Conservation (phyloP, 2,888 invertebrate species). For the Ectemnius continuus region DNA sequence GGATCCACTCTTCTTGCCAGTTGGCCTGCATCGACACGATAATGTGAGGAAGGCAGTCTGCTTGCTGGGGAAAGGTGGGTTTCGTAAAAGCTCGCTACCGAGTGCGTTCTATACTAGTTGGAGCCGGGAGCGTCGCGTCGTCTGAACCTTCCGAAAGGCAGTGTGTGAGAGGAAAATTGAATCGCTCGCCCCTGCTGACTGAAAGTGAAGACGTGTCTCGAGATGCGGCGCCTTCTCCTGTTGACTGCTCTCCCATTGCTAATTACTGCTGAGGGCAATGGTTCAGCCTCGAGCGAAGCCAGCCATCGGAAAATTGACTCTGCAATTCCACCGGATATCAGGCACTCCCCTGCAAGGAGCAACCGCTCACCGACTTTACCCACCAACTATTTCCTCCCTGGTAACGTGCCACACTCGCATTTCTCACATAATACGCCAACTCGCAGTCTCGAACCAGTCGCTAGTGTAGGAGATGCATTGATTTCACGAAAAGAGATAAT, state of each 20-base stretch:
- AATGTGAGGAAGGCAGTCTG: slow-evolving; percentile 29
- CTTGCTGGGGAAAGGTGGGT: not conserved
- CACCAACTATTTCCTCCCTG: slow-evolving; percentile 62
- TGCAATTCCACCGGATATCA: slow-evolving; percentile 36
- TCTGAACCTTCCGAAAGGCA: too few species aligned
- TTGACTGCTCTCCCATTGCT: slow-evolving; percentile 22
- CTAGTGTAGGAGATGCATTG: too few species aligned
- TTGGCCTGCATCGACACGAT: slow-evolving; percentile 35
- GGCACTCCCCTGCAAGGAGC: slow-evolving; percentile 24
- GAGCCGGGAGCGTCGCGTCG: too few species aligned
- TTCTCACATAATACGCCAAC: not conserved
- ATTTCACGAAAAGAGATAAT: too few species aligned
- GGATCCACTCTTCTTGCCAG: slow-evolving; percentile 42
- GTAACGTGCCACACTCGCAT: slow-evolving; percentile 46
- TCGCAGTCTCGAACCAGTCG: too few species aligned
- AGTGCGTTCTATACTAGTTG: not conserved
- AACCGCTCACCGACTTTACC: slow-evolving; percentile 43
- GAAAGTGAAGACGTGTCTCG: not conserved
- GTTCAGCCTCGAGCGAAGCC: slow-evolving; percentile 28
- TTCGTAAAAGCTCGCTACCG: not conserved
- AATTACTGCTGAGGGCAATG: slow-evolving; percentile 46
- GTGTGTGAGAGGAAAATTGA: too few species aligned
- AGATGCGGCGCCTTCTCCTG: slow-evolving; percentile 14
- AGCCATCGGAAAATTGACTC: slow-evolving; percentile 32
- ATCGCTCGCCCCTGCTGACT: not conserved